Evolutionary conservation across 2,888 invertebrate genomes (phyloP), one percentile per base, ranked within the genome.

Genomic region (Drosophila mettleri): DNA sequence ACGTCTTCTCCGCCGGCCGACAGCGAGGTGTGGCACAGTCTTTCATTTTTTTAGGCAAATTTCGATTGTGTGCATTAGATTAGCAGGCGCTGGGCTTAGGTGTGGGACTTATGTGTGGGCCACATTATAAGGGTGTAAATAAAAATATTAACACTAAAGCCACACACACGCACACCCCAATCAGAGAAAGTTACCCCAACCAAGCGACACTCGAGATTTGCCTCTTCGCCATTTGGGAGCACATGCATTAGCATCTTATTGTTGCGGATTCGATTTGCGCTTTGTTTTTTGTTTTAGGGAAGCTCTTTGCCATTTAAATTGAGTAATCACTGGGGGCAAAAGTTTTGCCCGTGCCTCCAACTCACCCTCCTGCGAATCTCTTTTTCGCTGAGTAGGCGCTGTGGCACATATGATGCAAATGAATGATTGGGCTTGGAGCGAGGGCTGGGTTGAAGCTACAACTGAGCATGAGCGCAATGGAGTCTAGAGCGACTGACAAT

Each of bases 271-370:
- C 69, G 70, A 75, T 78, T 79, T 79, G 59, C 27, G 41, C 18
- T 55, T 66, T 74, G 41, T 53, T 38, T 57, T 68, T 52, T 22
- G 61, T 68, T 65, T 69, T 62, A 41, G 62, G 36, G 49, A 59
- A 63, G 62, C 59, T 65, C 55, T 60, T 78, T 45, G 68, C 70
- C 86, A 80, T 89, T 86, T 73, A 80, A 90, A 90, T 88, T 89
- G 80, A 89, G 88, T 87, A 88, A 90, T 90, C 87, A 84, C 87
- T 79, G 73, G 86, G 78, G 79, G 78, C 70, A 74, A 80, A 82
- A 77, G 57, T 73, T 80, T 66, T 57, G 33, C 38, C 31, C 31
- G 33, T 27, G 16, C 45, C 36, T 10, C n/a, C 33, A 31, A 7
- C 46, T 14, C 29, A 12, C 14, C 14, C n/a, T 48, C 20, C 43